These are phyloP conservation scores for Ridgeia piscesae DNA, from an alignment of 1,140 invertebrate genomes.

Conservation along the genomic window DNA sequence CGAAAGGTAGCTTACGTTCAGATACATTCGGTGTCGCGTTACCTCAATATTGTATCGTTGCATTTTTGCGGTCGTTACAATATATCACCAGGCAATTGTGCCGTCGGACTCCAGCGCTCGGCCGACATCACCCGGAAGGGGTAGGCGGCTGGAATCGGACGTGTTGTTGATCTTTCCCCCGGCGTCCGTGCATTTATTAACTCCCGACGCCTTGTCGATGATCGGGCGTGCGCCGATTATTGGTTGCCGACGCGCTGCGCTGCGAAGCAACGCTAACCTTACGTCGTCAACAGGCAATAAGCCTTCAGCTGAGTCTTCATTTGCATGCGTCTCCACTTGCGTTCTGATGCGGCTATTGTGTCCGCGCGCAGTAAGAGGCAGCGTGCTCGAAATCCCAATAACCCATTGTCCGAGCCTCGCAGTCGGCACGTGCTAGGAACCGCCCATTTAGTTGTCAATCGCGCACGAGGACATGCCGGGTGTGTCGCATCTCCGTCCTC, in stretches of 20 bases:
- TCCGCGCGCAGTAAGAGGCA: not conserved
- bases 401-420: not conserved
- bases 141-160: not conserved
- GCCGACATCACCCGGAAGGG: not conserved
- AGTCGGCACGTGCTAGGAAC: not conserved
- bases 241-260: not conserved
- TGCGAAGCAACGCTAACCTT: not conserved
- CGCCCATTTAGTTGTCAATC: not conserved
- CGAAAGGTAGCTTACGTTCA: not conserved
- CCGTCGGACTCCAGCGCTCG: no score
- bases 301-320: not conserved
- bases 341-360: not conserved
- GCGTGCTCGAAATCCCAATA: not conserved
- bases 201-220: not conserved
- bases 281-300: not conserved
- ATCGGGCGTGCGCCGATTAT: not conserved
- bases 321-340: not conserved
- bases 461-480: not conserved
- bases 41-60: not conserved
- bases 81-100: no score
- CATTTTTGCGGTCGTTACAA: not conserved
- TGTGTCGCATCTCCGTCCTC: not conserved
- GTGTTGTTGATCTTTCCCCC: not conserved
- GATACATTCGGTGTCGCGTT: not conserved
- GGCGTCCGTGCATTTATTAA: not conserved